Conservation (phyloP, 1,140 invertebrate species). For the Penaeus vannamei region DNA sequence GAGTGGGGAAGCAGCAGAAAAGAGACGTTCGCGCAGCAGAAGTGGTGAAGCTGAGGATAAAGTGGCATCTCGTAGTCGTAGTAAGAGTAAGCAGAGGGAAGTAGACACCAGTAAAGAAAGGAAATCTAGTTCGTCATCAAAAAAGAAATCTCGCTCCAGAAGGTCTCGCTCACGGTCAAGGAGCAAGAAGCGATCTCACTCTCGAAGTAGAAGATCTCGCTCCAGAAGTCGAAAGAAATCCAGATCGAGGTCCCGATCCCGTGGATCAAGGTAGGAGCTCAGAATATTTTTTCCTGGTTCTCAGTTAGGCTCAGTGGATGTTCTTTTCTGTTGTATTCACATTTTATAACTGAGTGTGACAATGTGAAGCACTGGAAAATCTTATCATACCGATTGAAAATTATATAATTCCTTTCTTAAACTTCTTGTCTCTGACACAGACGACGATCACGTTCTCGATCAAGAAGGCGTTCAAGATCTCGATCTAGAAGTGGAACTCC, state of each 20-base stretch:
- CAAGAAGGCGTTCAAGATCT: conserved; percentile 49
- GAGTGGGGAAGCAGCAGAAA: neutral
- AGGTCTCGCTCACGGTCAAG: conserved; percentile 39
- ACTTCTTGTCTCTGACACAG: conserved; percentile 37
- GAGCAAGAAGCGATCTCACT: conserved; percentile 31
- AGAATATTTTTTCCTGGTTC: neutral
- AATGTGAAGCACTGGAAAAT: too few relatives aligned
- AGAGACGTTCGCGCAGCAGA: conserved; percentile 33
- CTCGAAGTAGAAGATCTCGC: conserved; percentile 34
- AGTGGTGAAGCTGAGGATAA: too few relatives aligned
- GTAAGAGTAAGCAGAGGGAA: conserved; percentile 52
- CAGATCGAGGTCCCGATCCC: conserved; percentile 43
- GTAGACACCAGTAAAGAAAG: conserved; percentile 33
- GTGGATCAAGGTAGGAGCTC: neutral
- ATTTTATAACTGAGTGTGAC: neutral
- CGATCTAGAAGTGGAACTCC: conserved; percentile 69
- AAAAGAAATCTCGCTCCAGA: conserved; percentile 41
- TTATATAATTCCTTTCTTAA: neutral
- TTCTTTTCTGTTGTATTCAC: neutral
- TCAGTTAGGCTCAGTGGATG: neutral
- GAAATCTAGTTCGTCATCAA: conserved; percentile 31
- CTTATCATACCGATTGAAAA: neutral
- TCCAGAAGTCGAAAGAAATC: conserved; percentile 21
- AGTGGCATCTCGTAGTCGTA: conserved; percentile 19
- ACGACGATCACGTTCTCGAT: conserved; percentile 35